These are phyloP conservation scores for Lordiphosa collinella DNA, from an alignment of 1,140 invertebrate species.

Conservation along the genomic window DNA sequence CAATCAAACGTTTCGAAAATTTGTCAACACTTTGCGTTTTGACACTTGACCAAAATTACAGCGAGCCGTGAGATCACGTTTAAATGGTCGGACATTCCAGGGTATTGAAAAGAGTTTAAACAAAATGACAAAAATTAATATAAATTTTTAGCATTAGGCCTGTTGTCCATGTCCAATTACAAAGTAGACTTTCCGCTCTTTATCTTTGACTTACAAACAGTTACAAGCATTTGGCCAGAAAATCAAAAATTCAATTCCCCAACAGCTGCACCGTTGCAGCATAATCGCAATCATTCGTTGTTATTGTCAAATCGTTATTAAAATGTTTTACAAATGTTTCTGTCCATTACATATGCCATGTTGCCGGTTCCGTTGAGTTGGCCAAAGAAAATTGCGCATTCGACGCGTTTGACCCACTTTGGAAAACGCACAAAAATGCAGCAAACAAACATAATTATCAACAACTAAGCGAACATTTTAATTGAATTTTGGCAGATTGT, in stretches of 20 bases:
- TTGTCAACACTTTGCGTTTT: conserved; percentile 55
- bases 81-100: too few relatives aligned
- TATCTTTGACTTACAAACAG: too few relatives aligned
- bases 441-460: conserved; percentile 52
- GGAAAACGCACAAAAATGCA: conserved; percentile 41
- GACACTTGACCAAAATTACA: conserved; percentile 42
- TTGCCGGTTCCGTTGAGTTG: conserved; percentile 25
- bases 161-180: too few relatives aligned
- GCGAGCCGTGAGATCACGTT: conserved; percentile 48
- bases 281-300: conserved; percentile 7
- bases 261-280: conserved; percentile 12
- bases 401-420: conserved; percentile 47
- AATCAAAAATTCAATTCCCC: conserved; percentile 27
- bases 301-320: conserved; percentile 17
- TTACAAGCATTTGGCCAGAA: neutral
- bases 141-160: too few relatives aligned
- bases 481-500: conserved; percentile 39
- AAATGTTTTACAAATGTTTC: conserved; percentile 71
- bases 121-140: too few relatives aligned
- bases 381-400: conserved; percentile 55
- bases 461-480: conserved; percentile 23
- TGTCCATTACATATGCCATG: conserved; percentile 51
- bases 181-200: too few relatives aligned
- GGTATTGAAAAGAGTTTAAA: too few relatives aligned
- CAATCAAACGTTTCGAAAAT: conserved; percentile 48